Conservation (phyloP, 2,113 vertebrate species). For the Lonchura striata region DNA sequence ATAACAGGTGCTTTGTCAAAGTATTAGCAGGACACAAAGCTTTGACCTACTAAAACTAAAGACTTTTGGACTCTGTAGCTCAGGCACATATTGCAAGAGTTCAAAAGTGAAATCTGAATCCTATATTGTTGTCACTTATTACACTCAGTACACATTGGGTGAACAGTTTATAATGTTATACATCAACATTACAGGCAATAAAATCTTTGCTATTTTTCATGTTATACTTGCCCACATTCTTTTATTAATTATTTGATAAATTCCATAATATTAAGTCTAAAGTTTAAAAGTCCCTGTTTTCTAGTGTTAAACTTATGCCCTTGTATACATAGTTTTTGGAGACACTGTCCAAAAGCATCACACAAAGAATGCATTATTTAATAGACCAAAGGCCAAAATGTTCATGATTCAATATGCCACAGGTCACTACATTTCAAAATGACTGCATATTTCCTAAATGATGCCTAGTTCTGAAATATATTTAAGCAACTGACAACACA, state of each 20-base stretch:
- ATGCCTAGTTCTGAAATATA: slow-evolving; percentile 48
- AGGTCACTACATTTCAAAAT: slow-evolving; percentile 46
- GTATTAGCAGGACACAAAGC: not conserved
- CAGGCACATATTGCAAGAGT: not conserved
- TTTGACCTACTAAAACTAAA: not conserved
- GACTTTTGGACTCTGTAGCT: not conserved
- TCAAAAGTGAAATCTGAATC: not conserved
- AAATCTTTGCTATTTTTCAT: not conserved
- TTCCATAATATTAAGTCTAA: not conserved
- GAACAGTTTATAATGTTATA: not conserved
- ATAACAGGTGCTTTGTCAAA: not conserved
- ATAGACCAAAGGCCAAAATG: slow-evolving; percentile 43
- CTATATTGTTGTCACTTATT: not conserved
- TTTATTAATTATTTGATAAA: not conserved
- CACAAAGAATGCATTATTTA: slow-evolving; percentile 64
- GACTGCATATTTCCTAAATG: slow-evolving; percentile 60
- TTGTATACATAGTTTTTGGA: slow-evolving; percentile 13
- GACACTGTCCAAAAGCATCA: slow-evolving; percentile 17
- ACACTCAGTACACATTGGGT: not conserved
- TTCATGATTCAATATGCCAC: slow-evolving; percentile 63
- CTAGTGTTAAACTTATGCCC: not conserved
- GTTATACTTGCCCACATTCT: not conserved
- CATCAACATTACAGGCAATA: not conserved
- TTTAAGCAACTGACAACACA: slow-evolving; percentile 45
- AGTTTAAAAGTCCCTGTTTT: not conserved